Evolutionary conservation across 1,140 invertebrate genomes (phyloP).

Genomic region (Portunus trituberculatus): DNA sequence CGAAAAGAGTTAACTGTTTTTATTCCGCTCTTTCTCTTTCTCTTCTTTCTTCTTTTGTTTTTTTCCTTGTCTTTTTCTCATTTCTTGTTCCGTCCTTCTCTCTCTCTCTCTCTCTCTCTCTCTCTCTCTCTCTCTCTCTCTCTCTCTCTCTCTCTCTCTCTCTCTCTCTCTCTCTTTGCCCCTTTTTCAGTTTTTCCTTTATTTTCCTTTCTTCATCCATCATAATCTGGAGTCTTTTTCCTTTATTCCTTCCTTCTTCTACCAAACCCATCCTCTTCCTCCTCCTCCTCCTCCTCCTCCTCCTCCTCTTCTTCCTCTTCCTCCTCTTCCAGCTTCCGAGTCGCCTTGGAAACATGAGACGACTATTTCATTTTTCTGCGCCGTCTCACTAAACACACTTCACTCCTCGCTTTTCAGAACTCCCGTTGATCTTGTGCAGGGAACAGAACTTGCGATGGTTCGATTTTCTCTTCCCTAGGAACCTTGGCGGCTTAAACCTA

Average conservation of each 20-base stretch:
- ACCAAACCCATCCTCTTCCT: too few relatives aligned
- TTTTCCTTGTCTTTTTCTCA: too few relatives aligned
- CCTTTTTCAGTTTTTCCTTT: neutral
- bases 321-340: too few relatives aligned
- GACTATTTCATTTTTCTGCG: neutral
- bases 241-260: neutral
- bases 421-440: neutral
- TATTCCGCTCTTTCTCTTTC: too few relatives aligned
- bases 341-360: neutral
- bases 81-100: neutral
- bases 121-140: too few relatives aligned
- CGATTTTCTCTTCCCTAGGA: neutral
- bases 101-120: neutral
- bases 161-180: too few relatives aligned
- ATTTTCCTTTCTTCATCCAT: too few relatives aligned
- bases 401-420: neutral
- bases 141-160: too few relatives aligned
- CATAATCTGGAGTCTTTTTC: neutral
- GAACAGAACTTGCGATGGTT: neutral
- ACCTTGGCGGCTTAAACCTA: neutral
- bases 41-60: too few relatives aligned
- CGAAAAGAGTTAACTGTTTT: neutral
- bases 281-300: neutral
- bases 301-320: neutral
- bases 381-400: neutral